Conservation (phyloP, 1,140 invertebrate genomes). For the Marisa cornuarietis region DNA sequence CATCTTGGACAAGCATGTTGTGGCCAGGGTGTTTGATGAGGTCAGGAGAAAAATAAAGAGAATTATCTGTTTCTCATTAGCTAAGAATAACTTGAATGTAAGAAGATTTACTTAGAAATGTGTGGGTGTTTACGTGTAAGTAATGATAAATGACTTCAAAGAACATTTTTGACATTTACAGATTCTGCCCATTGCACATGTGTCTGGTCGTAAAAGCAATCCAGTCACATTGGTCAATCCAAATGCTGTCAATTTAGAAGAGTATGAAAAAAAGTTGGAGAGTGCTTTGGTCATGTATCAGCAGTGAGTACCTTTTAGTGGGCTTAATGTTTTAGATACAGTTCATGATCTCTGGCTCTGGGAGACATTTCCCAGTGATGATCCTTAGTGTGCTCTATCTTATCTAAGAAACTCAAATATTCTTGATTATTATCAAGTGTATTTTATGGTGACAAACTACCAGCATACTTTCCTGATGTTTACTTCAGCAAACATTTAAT, state of each 20-base stretch:
- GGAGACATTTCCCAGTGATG: too few relatives aligned
- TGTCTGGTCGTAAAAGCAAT: constrained; percentile 36
- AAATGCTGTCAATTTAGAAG: constrained; percentile 48
- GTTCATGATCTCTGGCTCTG: too few relatives aligned
- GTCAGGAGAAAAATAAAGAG: constrained; percentile 39
- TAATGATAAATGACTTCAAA: too few relatives aligned
- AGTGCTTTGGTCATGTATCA: constrained; percentile 42
- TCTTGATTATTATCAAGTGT: too few relatives aligned
- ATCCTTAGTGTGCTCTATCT: too few relatives aligned
- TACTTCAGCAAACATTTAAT: too few relatives aligned
- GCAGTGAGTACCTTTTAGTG: constrained; percentile 35
- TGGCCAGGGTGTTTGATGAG: constrained; percentile 64
- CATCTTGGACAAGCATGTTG: constrained; percentile 61
- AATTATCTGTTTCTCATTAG: neutral
- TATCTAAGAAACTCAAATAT: too few relatives aligned
- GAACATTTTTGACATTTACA: constrained; percentile 23
- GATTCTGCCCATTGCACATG: constrained; percentile 56
- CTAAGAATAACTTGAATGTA: too few relatives aligned
- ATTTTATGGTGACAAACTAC: too few relatives aligned
- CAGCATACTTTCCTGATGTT: too few relatives aligned
- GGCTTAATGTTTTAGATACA: neutral
- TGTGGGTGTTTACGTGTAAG: too few relatives aligned
- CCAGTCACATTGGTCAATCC: constrained; percentile 54
- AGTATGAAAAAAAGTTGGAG: constrained; percentile 46
- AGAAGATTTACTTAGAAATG: too few relatives aligned